Evolutionary conservation across 1,140 invertebrate genomes (phyloP).

Genomic region (Zaprionus capensis): DNA sequence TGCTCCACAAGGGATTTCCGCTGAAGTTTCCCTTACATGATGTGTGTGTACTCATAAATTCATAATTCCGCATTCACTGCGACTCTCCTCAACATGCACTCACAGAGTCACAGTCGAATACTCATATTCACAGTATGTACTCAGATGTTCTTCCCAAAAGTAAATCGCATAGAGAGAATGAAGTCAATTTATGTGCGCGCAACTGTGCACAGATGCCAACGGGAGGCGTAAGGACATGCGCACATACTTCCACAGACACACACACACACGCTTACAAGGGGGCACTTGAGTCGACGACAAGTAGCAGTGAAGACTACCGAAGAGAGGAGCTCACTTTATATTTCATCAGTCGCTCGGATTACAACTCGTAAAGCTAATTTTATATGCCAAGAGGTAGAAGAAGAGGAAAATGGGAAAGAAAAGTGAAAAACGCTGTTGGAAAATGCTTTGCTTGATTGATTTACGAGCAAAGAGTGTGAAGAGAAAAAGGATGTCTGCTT

Average conservation of each 20-base stretch:
- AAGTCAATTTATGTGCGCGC: constrained; percentile 68
- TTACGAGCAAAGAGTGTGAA: constrained; percentile 45
- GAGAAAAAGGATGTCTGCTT: constrained; percentile 40
- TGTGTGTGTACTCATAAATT: constrained; percentile 57
- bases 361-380: constrained; percentile 67
- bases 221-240: constrained; percentile 33
- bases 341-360: constrained; percentile 55
- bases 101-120: constrained; percentile 31
- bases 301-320: constrained; percentile 47
- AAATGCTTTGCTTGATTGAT: constrained; percentile 63
- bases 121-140: constrained; percentile 8
- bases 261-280: constrained; percentile 1
- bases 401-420: constrained; percentile 2
- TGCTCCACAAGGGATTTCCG: constrained; percentile 42
- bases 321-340: constrained; percentile 14
- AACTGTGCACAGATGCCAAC: constrained; percentile 72
- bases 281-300: constrained; percentile 75
- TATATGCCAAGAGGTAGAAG: constrained; percentile 21
- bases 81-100: constrained; percentile 24
- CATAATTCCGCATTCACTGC: constrained; percentile 22
- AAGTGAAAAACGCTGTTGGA: constrained; percentile 26
- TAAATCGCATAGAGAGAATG: constrained; percentile 10
- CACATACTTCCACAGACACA: neutral
- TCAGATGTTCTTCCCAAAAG: constrained; percentile 13
- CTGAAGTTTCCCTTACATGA: constrained; percentile 21